Percentiles rank a stretch among this genome's conserved stretches.
Evolutionary conservation across 2,113 vertebrate genomes (phyloP).

Genomic region (Agelaius tricolor): DNA sequence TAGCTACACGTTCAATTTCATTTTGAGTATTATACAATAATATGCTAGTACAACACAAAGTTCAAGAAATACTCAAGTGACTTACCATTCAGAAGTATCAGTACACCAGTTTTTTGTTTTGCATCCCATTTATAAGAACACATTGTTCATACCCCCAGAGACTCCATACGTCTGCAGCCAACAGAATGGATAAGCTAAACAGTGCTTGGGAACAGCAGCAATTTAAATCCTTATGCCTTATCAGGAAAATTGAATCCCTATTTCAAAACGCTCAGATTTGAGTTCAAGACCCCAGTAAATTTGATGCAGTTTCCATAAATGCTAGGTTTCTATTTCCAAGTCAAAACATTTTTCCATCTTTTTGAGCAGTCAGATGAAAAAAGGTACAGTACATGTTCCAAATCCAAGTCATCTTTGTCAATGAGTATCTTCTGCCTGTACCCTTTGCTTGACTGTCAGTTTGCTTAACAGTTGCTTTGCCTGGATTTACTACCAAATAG

Average conservation of each 20-base stretch:
- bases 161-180: neutral
- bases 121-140: neutral
- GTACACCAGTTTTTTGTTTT: neutral
- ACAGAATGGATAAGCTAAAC: neutral
- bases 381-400: neutral
- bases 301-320: neutral
- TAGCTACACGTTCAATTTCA: neutral
- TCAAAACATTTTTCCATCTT: neutral
- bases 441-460: slow-evolving; percentile 57
- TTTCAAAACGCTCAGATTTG: neutral
- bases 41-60: neutral
- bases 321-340: neutral
- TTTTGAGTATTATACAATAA: neutral
- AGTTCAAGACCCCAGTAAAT: neutral
- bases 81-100: slow-evolving; percentile 49
- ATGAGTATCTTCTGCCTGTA: neutral
- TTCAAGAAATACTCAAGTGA: neutral
- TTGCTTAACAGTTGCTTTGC: slow-evolving; percentile 77
- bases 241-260: neutral
- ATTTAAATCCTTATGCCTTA: neutral
- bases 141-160: neutral
- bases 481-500: slow-evolving; percentile 80
- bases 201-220: neutral
- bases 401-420: neutral
- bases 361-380: slow-evolving; percentile 1